Evolutionary conservation across 2,113 vertebrate species (phyloP).

Genomic region (Semnornis frantzii): DNA sequence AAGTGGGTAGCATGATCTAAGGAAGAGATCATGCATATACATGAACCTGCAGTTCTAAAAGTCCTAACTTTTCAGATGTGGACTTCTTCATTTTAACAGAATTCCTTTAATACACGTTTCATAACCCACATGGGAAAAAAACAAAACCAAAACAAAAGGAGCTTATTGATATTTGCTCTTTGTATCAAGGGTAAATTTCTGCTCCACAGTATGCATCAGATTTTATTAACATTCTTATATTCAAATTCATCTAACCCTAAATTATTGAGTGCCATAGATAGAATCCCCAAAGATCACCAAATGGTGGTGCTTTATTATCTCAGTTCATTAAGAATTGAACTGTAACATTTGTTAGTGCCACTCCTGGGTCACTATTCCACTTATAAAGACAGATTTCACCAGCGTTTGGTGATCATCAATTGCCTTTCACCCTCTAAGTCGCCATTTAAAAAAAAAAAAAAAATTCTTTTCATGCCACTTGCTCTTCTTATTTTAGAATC

Average conservation of each 20-base stretch:
- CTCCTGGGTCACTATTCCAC: not conserved
- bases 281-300: not conserved
- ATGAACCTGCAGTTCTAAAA: not conserved
- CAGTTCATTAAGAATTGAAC: not conserved
- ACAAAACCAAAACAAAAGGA: not conserved
- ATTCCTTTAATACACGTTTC: not conserved
- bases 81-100: not conserved
- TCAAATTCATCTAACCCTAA: not conserved
- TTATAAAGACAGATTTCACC: not conserved
- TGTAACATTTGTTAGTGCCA: not conserved
- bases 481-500: not conserved
- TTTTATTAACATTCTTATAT: not conserved
- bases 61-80: not conserved
- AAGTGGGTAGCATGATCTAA: not conserved
- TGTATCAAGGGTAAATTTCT: not conserved
- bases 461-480: not conserved
- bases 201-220: not conserved
- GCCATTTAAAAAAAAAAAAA: not conserved
- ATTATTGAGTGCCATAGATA: not conserved
- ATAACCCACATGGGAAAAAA: not conserved
- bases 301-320: not conserved
- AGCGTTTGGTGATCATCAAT: not conserved
- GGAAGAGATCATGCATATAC: not conserved
- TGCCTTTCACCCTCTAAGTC: not conserved
- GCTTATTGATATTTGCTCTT: not conserved